A percentile compares a stretch with the other conserved stretches of the same genome.
Conservation (phyloP, 1,140 invertebrate species). For the Panagrolaimus sp. region DNA sequence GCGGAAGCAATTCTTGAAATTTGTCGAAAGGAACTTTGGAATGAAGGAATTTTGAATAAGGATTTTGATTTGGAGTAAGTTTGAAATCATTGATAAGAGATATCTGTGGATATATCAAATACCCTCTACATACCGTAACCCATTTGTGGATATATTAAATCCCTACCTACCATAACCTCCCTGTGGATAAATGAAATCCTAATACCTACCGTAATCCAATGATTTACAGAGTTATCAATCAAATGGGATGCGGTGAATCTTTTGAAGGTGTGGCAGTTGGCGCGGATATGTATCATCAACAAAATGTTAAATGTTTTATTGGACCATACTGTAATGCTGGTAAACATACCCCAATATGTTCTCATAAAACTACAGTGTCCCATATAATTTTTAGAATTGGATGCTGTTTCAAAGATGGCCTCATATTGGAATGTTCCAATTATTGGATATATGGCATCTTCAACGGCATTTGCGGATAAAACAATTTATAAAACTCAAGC, state of each 20-base stretch:
- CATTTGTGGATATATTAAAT: not conserved
- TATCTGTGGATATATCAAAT: slow-evolving; percentile 8
- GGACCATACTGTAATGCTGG: slow-evolving; percentile 53
- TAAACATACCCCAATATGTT: not conserved
- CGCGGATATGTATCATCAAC: slow-evolving; percentile 58
- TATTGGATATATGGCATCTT: slow-evolving; percentile 53
- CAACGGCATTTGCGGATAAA: slow-evolving; percentile 46
- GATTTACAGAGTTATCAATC: slow-evolving; percentile 37
- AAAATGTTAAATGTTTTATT: slow-evolving; percentile 57
- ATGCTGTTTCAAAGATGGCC: slow-evolving; percentile 50
- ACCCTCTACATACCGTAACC: not conserved
- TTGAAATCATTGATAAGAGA: not conserved
- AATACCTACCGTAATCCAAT: not conserved
- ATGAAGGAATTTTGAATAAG: slow-evolving; percentile 48
- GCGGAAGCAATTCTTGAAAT: slow-evolving; percentile 53
- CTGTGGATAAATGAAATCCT: no score
- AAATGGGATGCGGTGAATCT: slow-evolving; percentile 53
- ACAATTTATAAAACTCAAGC: slow-evolving; percentile 51
- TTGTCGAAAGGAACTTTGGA: slow-evolving; percentile 49
- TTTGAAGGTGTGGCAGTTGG: slow-evolving; percentile 58
- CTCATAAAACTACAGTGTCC: not conserved
- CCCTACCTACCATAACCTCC: slow-evolving; percentile 3
- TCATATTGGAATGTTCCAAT: slow-evolving; percentile 52
- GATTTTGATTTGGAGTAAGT: slow-evolving; percentile 56
- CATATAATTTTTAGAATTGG: slow-evolving; percentile 41